These are phyloP conservation scores for Sebastes jordani DNA, from an alignment of 2,797 vertebrate species.

Conservation along the genomic window DNA sequence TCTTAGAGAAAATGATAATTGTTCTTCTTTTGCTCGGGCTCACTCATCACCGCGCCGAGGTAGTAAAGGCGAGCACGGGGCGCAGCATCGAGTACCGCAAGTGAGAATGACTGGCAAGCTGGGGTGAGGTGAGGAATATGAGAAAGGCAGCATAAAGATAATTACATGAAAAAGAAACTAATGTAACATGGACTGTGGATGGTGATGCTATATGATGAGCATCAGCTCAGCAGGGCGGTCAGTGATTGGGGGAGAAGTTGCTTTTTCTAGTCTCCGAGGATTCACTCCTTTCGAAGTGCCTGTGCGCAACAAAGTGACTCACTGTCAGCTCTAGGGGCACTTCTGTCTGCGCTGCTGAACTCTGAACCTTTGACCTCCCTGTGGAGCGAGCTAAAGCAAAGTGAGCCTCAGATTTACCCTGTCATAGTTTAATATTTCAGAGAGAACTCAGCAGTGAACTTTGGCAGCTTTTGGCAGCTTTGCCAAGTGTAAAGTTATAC, in stretches of 20 bases:
- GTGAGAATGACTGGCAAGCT: neutral
- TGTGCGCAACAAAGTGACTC: neutral
- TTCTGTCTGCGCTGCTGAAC: neutral
- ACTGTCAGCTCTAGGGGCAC: neutral
- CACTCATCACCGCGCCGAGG: constrained; percentile 49
- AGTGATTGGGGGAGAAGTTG: neutral
- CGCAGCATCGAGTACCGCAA: neutral
- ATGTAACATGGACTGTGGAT: neutral
- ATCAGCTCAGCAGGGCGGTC: neutral
- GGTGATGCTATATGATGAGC: neutral
- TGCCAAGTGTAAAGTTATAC: constrained; percentile 39
- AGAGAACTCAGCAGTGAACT: constrained; percentile 21
- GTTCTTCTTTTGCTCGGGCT: constrained; percentile 61
- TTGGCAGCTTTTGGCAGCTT: constrained; percentile 35
- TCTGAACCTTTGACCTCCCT: constrained; percentile 15
- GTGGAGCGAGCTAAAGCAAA: neutral
- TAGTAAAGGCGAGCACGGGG: constrained; percentile 27
- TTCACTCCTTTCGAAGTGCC: neutral
- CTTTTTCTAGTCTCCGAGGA: neutral
- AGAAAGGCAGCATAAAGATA: neutral
- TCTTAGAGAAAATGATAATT: constrained; percentile 73
- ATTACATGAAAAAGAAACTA: constrained; percentile 2
- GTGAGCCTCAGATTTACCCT: neutral
- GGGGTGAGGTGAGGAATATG: neutral
- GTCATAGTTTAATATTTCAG: constrained; percentile 41